These are phyloP conservation scores for Nannoperca obscura DNA, from an alignment of 2,797 vertebrate species.

Conservation along the genomic window DNA sequence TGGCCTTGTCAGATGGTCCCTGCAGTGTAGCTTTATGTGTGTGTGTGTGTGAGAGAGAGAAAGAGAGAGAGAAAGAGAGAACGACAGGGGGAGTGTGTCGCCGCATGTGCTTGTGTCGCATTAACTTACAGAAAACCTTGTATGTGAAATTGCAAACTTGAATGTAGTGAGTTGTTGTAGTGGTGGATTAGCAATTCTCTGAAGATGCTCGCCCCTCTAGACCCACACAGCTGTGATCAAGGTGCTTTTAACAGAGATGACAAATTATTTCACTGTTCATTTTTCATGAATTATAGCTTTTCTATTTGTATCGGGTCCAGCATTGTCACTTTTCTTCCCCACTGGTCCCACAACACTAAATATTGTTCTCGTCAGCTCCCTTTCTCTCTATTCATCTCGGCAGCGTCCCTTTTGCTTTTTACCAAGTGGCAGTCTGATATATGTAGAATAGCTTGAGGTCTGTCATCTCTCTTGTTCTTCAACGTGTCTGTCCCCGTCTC, in stretches of 20 bases:
- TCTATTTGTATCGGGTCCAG: conserved; percentile 28
- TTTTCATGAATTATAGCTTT: conserved; percentile 66
- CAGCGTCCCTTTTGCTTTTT: conserved; percentile 27
- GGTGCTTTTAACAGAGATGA: conserved; percentile 66
- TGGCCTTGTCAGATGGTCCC: conserved; percentile 84
- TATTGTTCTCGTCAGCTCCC: conserved; percentile 56
- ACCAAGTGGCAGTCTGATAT: conserved; percentile 56
- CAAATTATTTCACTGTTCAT: conserved; percentile 69
- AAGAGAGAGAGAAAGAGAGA: not conserved
- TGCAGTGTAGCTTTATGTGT: conserved; percentile 58
- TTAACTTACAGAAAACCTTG: conserved; percentile 70
- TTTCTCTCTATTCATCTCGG: conserved; percentile 42
- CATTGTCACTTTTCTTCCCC: conserved; percentile 47
- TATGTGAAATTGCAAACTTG: conserved; percentile 62
- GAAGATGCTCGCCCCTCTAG: conserved; percentile 60
- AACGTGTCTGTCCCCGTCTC: conserved; percentile 48
- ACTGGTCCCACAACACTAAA: conserved; percentile 33
- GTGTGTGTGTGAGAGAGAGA: conserved; percentile 26
- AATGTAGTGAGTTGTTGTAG: conserved; percentile 54
- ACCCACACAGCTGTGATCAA: conserved; percentile 77
- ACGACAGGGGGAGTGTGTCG: conserved; percentile 28
- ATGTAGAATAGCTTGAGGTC: conserved; percentile 56
- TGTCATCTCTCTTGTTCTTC: conserved; percentile 60
- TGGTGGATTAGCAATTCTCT: conserved; percentile 72
- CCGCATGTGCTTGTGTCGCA: conserved; percentile 64